phyloP scores from a whole-genome alignment of 2,888 invertebrate genomes.

The Cantharis lateralis region DNA sequence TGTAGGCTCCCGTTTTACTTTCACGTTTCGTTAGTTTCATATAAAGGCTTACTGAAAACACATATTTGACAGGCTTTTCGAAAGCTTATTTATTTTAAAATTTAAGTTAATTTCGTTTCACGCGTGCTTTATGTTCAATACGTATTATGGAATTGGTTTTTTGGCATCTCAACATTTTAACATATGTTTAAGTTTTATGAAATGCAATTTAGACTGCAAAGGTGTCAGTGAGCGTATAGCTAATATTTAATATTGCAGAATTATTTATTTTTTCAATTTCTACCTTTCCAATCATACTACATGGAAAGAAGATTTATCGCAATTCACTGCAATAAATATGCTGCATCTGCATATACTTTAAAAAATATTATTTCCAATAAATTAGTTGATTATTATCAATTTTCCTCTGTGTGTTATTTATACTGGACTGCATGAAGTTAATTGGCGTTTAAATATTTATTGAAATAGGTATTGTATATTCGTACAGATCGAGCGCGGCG shows the following conservation, averaged over 20 bases:
- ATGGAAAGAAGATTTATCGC: too few relatives aligned
- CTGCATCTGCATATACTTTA: too few relatives aligned
- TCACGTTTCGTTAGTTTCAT: constrained; percentile 13
- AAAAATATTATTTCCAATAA: too few relatives aligned
- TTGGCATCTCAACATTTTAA: background rate
- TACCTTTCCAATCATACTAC: background rate
- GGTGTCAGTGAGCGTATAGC: background rate
- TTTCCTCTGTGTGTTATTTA: too few relatives aligned
- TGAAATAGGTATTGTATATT: too few relatives aligned
- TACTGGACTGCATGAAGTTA: too few relatives aligned
- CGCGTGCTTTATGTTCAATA: background rate
- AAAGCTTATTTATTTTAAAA: background rate
- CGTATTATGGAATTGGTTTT: background rate
- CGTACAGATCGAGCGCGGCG: too few relatives aligned
- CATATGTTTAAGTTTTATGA: too few relatives aligned
- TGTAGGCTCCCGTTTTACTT: constrained; percentile 8
- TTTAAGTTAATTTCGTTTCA: background rate
- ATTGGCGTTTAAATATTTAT: too few relatives aligned
- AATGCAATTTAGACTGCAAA: background rate
- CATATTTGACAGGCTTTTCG: background rate
- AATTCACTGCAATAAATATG: too few relatives aligned
- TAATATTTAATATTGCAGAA: background rate
- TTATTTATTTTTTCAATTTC: background rate
- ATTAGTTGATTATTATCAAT: too few relatives aligned
- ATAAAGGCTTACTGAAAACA: background rate